Evolutionary conservation across 2,113 vertebrate genomes (phyloP), one percentile per base, ranked within the genome.

Genomic region (Chaetodon trifascialis): DNA sequence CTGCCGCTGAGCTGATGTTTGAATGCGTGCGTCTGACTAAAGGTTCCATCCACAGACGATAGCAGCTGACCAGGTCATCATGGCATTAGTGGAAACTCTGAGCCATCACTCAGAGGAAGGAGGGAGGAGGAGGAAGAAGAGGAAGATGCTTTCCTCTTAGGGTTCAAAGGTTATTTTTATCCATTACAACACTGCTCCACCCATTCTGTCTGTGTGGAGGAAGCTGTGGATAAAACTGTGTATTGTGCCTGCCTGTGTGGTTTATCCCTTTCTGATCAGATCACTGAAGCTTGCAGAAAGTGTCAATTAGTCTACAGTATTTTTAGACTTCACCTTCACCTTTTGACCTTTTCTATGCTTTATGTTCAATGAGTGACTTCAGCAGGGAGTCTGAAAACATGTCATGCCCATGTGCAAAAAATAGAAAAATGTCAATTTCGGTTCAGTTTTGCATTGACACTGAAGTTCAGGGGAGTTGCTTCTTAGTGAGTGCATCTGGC

Each of bases 121-220:
- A 68, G 60, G 54, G 59, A 68, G 69, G 78, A 73, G 73, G 85
- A 82, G 70, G 68, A 71, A 62, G 60, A 75, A 1, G 7, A 79
- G 66, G 81, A 89, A 92, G 79, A 86, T 80, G 87, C 73, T 92
- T 93, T 93, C 75, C 88, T 89, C 82, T 70, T 12, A 21, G 76
- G 86, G 91, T 79, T 93, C 91, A 92, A 92, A 91, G 91, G 85
- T 86, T 82, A 90, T 68, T 82, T 90, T 80, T 84, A 46, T 80
- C 88, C 85, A 91, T 94, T 93, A 91, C 75, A 80, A 76, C 77
- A 78, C 36, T 42, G 60, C 76, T 86, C 88, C 86, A 80, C 73
- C 80, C 42, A 69, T n/a, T n/a, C 30, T 58, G 52, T 51, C 66
- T 68, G 63, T 47, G 62, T 54, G 62, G 54, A 76, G 42, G 72